phyloP scores from a whole-genome alignment of 2,888 invertebrate species.

The Malacosoma neustria region DNA sequence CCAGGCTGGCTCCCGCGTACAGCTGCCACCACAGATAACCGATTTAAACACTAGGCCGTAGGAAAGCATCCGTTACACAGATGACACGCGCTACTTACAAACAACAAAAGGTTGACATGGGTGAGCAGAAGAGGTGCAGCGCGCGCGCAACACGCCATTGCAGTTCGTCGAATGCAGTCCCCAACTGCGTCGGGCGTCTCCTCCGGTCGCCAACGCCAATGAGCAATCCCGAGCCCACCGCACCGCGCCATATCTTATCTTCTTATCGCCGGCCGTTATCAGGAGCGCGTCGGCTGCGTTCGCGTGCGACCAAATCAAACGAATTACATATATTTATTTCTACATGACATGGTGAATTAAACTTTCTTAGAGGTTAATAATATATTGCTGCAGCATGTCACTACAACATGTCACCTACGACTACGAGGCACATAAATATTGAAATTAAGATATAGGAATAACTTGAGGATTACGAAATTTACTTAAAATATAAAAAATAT shows the following conservation, averaged over 20 bases:
- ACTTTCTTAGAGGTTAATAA: too few species aligned
- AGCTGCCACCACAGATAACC: constrained; percentile 17
- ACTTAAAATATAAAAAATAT: too few species aligned
- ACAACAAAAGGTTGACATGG: constrained; percentile 45
- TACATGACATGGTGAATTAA: too few species aligned
- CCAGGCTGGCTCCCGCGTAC: constrained; percentile 41
- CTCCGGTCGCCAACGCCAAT: constrained; percentile 1
- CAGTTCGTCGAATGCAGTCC: constrained; percentile 3
- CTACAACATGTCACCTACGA: too few species aligned
- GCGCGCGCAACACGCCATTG: constrained; percentile 23
- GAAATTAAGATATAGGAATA: too few species aligned
- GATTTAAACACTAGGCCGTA: not conserved
- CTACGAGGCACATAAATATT: too few species aligned
- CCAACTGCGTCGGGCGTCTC: constrained; percentile 1
- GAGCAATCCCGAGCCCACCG: not conserved
- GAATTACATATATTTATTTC: too few species aligned
- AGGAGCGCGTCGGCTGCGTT: too few species aligned
- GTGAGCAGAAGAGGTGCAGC: constrained; percentile 31
- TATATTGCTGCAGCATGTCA: too few species aligned
- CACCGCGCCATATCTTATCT: not conserved
- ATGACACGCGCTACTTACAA: constrained; percentile 26
- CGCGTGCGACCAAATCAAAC: too few species aligned
- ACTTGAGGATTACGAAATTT: too few species aligned
- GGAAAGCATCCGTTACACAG: not conserved
- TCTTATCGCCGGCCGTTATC: not conserved